Conservation (phyloP, 1,140 invertebrate genomes). For the Temnothorax longispinosus region DNA sequence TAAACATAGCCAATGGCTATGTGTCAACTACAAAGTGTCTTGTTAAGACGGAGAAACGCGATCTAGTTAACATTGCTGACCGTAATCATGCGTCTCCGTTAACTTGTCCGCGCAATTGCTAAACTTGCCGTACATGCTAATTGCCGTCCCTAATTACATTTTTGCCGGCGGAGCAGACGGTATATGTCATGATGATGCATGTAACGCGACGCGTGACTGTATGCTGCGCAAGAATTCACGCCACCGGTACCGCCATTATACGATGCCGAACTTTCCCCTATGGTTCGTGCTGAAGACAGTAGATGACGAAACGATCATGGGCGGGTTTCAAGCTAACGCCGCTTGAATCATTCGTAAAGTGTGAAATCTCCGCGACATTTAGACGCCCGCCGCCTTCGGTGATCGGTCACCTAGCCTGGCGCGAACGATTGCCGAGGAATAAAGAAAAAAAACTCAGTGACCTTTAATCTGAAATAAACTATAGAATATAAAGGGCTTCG, state of each 20-base stretch:
- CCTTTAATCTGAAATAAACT: slow-evolving; percentile 33
- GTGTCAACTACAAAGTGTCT: neutral
- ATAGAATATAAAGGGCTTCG: neutral
- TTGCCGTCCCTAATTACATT: slow-evolving; percentile 47
- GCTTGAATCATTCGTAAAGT: slow-evolving; percentile 20
- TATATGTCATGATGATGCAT: slow-evolving; percentile 1
- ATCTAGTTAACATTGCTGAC: slow-evolving; percentile 26
- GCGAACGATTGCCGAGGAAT: neutral
- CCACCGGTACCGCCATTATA: slow-evolving; percentile 23
- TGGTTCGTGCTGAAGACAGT: slow-evolving; percentile 17
- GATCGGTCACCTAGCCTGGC: neutral
- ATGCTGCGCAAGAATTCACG: slow-evolving; percentile 30
- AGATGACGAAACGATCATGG: slow-evolving; percentile 67
- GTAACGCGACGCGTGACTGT: slow-evolving; percentile 4
- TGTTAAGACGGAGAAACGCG: slow-evolving; percentile 18
- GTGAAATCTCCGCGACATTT: slow-evolving; percentile 56
- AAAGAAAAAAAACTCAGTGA: neutral
- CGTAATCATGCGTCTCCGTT: slow-evolving; percentile 13
- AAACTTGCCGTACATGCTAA: slow-evolving; percentile 15
- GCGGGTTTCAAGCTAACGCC: slow-evolving; percentile 41
- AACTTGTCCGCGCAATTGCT: slow-evolving; percentile 2
- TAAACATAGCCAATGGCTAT: neutral
- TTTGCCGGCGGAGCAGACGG: neutral
- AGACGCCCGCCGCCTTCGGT: slow-evolving; percentile 31
- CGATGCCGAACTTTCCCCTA: slow-evolving; percentile 65